Evolutionary conservation across 2,113 vertebrate species (phyloP).

Genomic region (Polypterus bichir): DNA sequence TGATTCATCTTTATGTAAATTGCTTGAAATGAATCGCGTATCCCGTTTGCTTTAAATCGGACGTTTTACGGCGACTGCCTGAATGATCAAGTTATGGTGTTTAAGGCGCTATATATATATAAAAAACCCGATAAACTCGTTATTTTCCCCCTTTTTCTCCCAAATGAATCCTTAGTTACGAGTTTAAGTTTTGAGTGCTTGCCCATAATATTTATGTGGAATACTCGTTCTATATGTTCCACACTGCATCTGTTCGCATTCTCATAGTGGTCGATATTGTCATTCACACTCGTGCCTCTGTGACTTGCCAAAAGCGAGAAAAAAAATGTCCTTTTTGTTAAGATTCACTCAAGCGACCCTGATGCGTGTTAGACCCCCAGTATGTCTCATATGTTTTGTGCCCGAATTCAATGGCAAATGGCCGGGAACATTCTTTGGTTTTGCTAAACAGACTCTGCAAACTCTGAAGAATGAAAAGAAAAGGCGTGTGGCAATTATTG

Average conservation of each 20-base stretch:
- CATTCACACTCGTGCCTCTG: conserved; percentile 40
- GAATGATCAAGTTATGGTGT: no score
- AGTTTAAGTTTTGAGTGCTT: no score
- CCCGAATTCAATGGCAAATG: conserved; percentile 10
- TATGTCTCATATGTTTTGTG: conserved; percentile 17
- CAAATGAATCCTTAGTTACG: no score
- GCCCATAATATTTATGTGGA: no score
- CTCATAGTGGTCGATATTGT: conserved; percentile 62
- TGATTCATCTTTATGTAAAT: no score
- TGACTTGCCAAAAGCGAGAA: conserved; percentile 29
- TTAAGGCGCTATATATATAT: no score
- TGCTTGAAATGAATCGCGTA: no score
- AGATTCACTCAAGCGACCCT: conserved; percentile 28
- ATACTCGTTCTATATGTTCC: neutral
- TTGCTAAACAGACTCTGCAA: conserved; percentile 1
- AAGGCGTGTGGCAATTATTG: conserved; percentile 11
- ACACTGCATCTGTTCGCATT: conserved; percentile 55
- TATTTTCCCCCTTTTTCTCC: no score
- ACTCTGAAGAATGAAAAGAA: conserved; percentile 3
- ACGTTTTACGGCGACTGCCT: no score
- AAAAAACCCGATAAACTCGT: no score
- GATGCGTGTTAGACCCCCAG: conserved; percentile 19
- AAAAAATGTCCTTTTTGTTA: conserved; percentile 31
- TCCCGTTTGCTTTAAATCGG: no score
- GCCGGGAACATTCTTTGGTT: neutral